Conservation (phyloP, 2,888 invertebrate genomes). For the Catocala nupta region DNA sequence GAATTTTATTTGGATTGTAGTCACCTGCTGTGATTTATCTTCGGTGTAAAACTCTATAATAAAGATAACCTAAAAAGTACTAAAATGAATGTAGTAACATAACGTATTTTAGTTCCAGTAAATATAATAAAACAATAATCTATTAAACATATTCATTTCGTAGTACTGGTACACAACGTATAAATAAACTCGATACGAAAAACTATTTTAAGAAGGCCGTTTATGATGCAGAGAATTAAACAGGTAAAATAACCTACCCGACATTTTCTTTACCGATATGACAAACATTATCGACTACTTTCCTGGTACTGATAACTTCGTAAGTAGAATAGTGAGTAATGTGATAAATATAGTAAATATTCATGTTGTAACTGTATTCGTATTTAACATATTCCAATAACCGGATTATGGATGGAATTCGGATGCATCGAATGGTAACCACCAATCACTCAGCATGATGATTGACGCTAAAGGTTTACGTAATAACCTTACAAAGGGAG, state of each 20-base stretch:
- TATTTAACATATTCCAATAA: slow-evolving; percentile 20
- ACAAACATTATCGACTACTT: slow-evolving; percentile 26
- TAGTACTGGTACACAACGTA: no score
- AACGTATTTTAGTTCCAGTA: no score
- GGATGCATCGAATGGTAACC: slow-evolving; percentile 18
- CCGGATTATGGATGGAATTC: slow-evolving; percentile 21
- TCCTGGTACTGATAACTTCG: slow-evolving; percentile 23
- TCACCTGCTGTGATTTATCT: slow-evolving; percentile 14
- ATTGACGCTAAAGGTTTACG: slow-evolving; percentile 10
- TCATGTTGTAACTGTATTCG: slow-evolving; percentile 8
- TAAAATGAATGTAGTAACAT: no score
- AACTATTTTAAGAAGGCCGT: no score
- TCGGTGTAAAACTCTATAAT: not conserved
- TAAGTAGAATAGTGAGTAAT: slow-evolving; percentile 31
- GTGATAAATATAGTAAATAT: slow-evolving; percentile 16
- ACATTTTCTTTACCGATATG: slow-evolving; percentile 17
- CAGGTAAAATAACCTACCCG: not conserved
- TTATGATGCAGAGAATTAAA: no score
- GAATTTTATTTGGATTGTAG: slow-evolving; percentile 12
- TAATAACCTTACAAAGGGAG: not conserved
- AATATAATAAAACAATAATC: no score
- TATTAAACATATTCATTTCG: no score
- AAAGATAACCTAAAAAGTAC: no score
- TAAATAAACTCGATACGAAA: no score
- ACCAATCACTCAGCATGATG: slow-evolving; percentile 20